Percentiles rank a stretch among this genome's conserved stretches.
These are phyloP conservation scores for Natator depressus DNA, from an alignment of 2,113 vertebrate species.

Conservation along the genomic window DNA sequence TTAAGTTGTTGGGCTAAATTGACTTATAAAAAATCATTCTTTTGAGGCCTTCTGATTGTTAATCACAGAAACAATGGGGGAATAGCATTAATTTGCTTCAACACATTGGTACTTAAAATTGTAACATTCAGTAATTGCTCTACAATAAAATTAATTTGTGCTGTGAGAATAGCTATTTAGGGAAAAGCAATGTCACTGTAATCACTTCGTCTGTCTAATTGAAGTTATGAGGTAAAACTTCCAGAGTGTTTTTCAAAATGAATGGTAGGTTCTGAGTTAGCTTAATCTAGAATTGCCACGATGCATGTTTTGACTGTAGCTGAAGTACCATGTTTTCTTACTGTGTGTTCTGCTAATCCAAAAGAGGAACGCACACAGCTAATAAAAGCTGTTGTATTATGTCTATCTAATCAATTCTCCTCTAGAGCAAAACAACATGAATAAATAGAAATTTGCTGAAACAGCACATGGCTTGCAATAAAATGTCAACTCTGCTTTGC, in stretches of 20 bases:
- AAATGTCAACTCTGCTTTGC: not conserved
- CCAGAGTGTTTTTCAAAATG: not conserved
- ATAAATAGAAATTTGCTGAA: constrained; percentile 59
- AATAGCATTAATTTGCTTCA: not conserved
- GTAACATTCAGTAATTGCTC: not conserved
- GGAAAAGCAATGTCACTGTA: not conserved
- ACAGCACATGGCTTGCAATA: not conserved
- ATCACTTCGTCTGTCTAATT: not conserved
- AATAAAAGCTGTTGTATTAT: not conserved
- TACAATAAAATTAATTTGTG: not conserved
- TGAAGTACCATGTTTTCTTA: not conserved
- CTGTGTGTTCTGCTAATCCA: not conserved
- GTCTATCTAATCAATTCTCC: not conserved
- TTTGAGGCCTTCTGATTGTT: not conserved
- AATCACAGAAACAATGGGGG: not conserved
- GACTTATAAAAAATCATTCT: not conserved
- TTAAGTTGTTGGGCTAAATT: not conserved
- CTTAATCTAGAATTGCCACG: not conserved
- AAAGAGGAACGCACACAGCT: not conserved
- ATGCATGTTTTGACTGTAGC: fast-evolving
- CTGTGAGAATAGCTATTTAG: not conserved
- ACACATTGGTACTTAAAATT: not conserved
- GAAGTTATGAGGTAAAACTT: not conserved
- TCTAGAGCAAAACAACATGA: constrained; percentile 31
- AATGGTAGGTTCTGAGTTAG: not conserved